Evolutionary conservation across 2,113 vertebrate species (phyloP).

Genomic region (Rhinolophus ferrumequinum): DNA sequence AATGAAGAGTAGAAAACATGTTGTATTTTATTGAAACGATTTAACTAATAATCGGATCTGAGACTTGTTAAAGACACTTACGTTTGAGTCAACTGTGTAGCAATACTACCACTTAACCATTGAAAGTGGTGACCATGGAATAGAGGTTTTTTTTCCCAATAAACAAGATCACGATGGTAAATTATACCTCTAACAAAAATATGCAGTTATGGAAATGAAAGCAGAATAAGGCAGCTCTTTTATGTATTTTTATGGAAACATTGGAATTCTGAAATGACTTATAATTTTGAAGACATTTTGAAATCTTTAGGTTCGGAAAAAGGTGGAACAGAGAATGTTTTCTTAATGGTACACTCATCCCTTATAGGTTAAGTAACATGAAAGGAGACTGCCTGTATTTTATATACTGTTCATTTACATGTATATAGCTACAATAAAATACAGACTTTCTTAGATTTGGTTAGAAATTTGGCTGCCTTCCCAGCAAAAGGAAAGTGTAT

Average conservation of each 20-base stretch:
- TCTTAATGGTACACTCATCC: slow-evolving; percentile 45
- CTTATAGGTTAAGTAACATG: slow-evolving; percentile 64
- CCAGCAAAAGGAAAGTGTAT: slow-evolving; percentile 69
- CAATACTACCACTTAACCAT: background rate
- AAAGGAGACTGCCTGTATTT: slow-evolving; percentile 58
- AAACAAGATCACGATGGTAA: background rate
- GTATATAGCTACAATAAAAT: slow-evolving; percentile 72
- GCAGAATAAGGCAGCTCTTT: background rate
- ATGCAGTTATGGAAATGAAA: background rate
- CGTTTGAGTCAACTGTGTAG: background rate
- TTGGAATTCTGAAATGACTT: slow-evolving; percentile 41
- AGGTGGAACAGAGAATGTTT: slow-evolving; percentile 43
- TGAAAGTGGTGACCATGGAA: background rate
- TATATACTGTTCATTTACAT: slow-evolving; percentile 70
- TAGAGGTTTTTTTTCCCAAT: background rate
- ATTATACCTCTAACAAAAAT: background rate
- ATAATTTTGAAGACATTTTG: slow-evolving; percentile 46
- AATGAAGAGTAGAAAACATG: background rate
- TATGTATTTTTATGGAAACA: slow-evolving; percentile 13
- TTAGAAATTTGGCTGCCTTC: slow-evolving; percentile 74
- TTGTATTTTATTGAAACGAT: background rate
- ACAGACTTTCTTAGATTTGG: slow-evolving; percentile 53
- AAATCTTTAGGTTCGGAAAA: slow-evolving; percentile 29
- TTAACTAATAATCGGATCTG: background rate
- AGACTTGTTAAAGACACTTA: background rate